Conservation (phyloP, 2,113 vertebrate genomes). For the Megaleporinus macrocephalus region DNA sequence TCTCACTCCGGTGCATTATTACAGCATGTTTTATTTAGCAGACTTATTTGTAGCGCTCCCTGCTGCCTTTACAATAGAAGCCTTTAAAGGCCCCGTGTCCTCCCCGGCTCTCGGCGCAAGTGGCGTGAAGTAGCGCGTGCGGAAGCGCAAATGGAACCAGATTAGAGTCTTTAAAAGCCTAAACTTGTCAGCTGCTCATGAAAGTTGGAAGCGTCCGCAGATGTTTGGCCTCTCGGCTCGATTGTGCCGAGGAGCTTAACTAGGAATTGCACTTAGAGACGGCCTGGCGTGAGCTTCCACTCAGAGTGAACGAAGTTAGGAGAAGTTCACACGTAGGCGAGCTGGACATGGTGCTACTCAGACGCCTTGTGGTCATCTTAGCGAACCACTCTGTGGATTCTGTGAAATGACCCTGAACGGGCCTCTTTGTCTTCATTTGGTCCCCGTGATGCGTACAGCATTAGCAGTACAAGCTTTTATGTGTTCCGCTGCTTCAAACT, state of each 20-base stretch:
- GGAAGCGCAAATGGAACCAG: slow-evolving; percentile 1
- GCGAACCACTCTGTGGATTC: background rate
- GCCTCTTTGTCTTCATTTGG: background rate
- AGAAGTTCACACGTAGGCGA: background rate
- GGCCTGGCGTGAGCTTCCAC: background rate
- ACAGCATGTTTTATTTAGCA: slow-evolving; percentile 56
- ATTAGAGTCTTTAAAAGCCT: slow-evolving; percentile 55
- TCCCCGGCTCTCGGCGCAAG: background rate
- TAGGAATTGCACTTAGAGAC: slow-evolving; percentile 55
- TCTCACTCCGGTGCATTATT: slow-evolving; percentile 41
- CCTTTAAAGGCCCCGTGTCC: slow-evolving; percentile 30
- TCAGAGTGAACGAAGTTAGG: background rate
- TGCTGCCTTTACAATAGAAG: slow-evolving; percentile 36
- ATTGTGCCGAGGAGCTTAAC: slow-evolving; percentile 50
- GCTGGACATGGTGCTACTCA: background rate
- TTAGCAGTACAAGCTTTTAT: background rate
- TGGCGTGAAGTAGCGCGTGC: slow-evolving; percentile 16
- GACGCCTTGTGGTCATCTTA: background rate
- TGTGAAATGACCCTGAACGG: background rate
- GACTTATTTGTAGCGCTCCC: slow-evolving; percentile 36
- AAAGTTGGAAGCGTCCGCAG: slow-evolving; percentile 57
- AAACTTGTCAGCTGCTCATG: slow-evolving; percentile 59
- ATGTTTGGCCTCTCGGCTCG: slow-evolving; percentile 45
- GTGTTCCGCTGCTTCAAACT: background rate
- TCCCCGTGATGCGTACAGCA: background rate